Conservation (phyloP, 2,797 vertebrate genomes). For the Octomys mimax region DNA sequence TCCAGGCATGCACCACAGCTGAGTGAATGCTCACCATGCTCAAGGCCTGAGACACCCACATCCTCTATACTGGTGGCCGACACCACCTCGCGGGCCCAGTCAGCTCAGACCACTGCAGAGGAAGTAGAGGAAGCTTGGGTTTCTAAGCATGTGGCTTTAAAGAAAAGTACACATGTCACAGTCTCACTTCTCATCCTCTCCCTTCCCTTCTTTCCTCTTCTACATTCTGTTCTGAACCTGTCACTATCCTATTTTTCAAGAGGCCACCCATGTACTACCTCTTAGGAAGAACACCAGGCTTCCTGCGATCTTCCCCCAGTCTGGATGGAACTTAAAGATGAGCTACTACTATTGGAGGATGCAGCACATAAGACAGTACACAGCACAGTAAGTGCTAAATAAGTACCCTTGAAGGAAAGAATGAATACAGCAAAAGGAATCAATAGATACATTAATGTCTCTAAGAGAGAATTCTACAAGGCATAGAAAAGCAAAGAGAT, state of each 20-base stretch:
- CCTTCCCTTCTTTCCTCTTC: background rate
- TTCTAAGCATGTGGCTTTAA: background rate
- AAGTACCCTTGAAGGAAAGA: background rate
- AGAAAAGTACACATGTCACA: background rate
- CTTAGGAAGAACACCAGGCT: background rate
- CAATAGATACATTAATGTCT: background rate
- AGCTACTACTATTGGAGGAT: background rate
- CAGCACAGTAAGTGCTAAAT: background rate
- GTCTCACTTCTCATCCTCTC: background rate
- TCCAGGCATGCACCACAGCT: background rate
- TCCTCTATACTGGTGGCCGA: background rate
- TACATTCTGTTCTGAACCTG: background rate
- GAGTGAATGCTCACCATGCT: background rate
- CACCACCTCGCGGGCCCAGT: background rate
- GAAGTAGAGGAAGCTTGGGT: background rate
- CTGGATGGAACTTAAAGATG: background rate
- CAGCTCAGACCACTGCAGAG: background rate
- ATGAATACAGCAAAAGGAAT: background rate
- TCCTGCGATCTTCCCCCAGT: background rate
- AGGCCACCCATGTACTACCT: background rate
- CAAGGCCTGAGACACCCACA: background rate
- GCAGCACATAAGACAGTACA: background rate
- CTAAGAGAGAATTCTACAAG: background rate
- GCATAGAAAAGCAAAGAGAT: background rate
- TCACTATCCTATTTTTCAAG: background rate